phyloP scores from a whole-genome alignment of 1,140 invertebrate species.

The Drosophila kanapiae region DNA sequence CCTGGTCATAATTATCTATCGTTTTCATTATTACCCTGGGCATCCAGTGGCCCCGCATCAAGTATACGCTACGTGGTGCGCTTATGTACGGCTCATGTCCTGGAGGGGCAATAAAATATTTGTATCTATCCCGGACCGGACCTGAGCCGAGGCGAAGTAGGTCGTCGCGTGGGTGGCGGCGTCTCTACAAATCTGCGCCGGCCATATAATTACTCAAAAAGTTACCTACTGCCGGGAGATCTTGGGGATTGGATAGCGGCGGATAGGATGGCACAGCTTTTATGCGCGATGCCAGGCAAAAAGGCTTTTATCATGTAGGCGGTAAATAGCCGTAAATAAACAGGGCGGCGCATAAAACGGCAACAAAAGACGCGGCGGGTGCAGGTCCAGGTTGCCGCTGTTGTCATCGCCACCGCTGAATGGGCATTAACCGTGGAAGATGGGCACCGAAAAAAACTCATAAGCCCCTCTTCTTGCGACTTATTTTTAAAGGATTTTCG shows the following conservation, averaged over 20 bases:
- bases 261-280: conserved; percentile 31
- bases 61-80: conserved; percentile 58
- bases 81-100: conserved; percentile 66
- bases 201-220: conserved; percentile 80
- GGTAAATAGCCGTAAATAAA: conserved; percentile 81
- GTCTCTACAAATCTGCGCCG: conserved; percentile 60
- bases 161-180: conserved; percentile 41
- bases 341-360: conserved; percentile 66
- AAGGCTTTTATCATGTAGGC: conserved; percentile 82
- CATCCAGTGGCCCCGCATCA: conserved; percentile 36
- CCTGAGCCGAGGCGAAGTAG: conserved; percentile 8
- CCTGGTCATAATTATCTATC: conserved; percentile 73
- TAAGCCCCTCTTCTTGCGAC: not conserved
- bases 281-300: conserved; percentile 60
- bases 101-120: conserved; percentile 81
- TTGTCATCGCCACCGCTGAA: conserved; percentile 63
- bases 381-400: conserved; percentile 40
- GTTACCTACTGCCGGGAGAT: conserved; percentile 39
- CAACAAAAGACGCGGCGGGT: conserved; percentile 52
- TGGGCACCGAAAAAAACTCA: conserved; percentile 16
- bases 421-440: conserved; percentile 30
- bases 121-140: conserved; percentile 67
- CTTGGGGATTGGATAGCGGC: conserved; percentile 18
- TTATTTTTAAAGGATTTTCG: not conserved
- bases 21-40: conserved; percentile 73